Evolutionary conservation across 2,797 vertebrate species (phyloP).

Genomic region (Poliocrania exsul): DNA sequence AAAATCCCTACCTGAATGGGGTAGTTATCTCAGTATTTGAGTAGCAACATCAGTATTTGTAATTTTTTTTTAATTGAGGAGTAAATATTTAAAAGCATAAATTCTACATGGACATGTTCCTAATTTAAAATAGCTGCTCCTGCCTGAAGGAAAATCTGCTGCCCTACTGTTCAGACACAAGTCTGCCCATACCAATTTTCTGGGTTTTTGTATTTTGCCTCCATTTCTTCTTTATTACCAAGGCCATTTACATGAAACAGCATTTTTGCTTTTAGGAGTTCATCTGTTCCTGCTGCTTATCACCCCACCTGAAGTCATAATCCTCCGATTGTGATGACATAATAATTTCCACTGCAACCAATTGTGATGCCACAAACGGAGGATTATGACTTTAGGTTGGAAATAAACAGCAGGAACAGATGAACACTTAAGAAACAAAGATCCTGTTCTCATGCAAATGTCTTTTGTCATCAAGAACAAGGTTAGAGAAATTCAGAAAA

Average conservation of each 20-base stretch:
- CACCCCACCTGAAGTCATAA: constrained; percentile 61
- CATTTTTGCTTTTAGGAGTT: constrained; percentile 48
- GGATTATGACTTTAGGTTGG: constrained; percentile 44
- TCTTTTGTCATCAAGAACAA: constrained; percentile 73
- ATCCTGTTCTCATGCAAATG: constrained; percentile 69
- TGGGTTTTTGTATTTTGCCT: constrained; percentile 24
- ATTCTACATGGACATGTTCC: background rate
- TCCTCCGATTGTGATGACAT: constrained; percentile 21
- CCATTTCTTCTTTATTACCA: constrained; percentile 31
- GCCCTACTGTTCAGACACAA: constrained; percentile 32
- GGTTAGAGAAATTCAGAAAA: constrained; percentile 47
- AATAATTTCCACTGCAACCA: constrained; percentile 58
- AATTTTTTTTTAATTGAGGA: background rate
- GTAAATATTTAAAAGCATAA: background rate
- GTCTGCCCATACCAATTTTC: constrained; percentile 32
- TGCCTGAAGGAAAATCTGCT: constrained; percentile 56
- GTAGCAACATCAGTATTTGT: background rate
- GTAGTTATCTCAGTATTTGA: background rate
- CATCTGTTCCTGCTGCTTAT: constrained; percentile 54
- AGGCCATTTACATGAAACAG: constrained; percentile 53
- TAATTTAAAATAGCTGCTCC: constrained; percentile 49
- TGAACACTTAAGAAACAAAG: constrained; percentile 69
- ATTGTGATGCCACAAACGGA: background rate
- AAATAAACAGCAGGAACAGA: constrained; percentile 61
- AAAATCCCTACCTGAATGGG: background rate